Base-by-base conservation (phyloP, 2,797 vertebrate species). In the Mastacembelus armatus region DNA sequence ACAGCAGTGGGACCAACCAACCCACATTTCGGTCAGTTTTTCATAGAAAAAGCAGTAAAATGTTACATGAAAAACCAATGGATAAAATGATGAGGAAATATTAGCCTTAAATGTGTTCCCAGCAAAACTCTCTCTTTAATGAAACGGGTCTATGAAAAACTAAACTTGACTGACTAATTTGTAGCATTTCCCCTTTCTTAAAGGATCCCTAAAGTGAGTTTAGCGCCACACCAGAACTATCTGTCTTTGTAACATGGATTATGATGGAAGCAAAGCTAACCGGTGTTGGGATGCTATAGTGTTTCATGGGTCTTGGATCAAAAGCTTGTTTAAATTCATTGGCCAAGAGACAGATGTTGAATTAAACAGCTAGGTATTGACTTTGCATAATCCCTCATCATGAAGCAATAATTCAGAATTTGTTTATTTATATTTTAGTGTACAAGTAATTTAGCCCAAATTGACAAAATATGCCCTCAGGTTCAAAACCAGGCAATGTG, bases 171-270 rank as follows among this genome's bases (percentile, higher is more conserved):
- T 26, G 56, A 83, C 71, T 89, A 80, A 89, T 90, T 85, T 59
- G 66, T 69, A 33, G 72, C 57, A 50, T 60, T 88, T 86, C 78
- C 67, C 80, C 71, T 91, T 85, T 66, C 73, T 80, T 87, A 83
- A 88, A 86, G 83, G 91, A 90, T 78, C 85, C 85, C 80, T 86
- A 85, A 91, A 92, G 92, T 92, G 90, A 92, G 88, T 92, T 92
- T 83, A 83, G 63, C 22, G 62, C 70, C 74, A 65, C 49, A 57
- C 72, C 54, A 29, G 80, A 77, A 66, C 85, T 80, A 93, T 94
- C 90, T 74, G 87, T 95, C 91, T 91, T 81, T 56, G 40, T 83
- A 88, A 93, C 88, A 66, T 63, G 81, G 78, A 71, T n/a, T n/a
- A n/a, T n/a, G 87, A 76, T 92, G 91, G 89, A 92, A 92, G 84